Percentiles rank a stretch among this genome's conserved stretches.
Evolutionary conservation across 2,888 invertebrate species (phyloP).

Genomic region (Lucinisca nassula): DNA sequence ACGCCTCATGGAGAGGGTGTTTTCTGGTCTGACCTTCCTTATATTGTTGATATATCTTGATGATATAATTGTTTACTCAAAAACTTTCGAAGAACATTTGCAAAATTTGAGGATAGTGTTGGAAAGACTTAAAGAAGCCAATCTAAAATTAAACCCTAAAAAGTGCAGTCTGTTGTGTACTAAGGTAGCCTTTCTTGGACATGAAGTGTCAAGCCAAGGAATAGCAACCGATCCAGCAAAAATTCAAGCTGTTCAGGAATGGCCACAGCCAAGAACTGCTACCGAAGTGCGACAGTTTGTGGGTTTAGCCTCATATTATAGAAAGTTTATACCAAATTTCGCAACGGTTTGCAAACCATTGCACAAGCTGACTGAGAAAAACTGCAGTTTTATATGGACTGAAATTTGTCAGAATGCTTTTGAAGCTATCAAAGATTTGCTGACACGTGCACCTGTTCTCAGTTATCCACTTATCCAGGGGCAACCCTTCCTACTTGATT

Average conservation of each 20-base stretch:
- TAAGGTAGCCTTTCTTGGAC: slow-evolving; percentile 52
- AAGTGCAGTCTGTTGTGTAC: slow-evolving; percentile 55
- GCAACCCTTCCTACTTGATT: slow-evolving; percentile 63
- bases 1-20: slow-evolving; percentile 30
- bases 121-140: slow-evolving; percentile 39
- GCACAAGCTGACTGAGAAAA: too few species aligned
- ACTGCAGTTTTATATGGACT: too few species aligned
- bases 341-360: slow-evolving; percentile 14
- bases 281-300: slow-evolving; percentile 38
- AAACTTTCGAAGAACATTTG: slow-evolving; percentile 56
- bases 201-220: slow-evolving; percentile 51
- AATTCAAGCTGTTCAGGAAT: slow-evolving; percentile 31
- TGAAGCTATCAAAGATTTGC: too few species aligned
- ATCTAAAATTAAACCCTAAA: slow-evolving; percentile 53
- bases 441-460: slow-evolving; percentile 44
- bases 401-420: too few species aligned
- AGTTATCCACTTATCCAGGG: slow-evolving; percentile 55
- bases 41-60: slow-evolving; percentile 67
- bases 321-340: slow-evolving; percentile 31
- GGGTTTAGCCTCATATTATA: slow-evolving; percentile 58
- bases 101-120: slow-evolving; percentile 51
- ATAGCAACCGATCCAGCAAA: slow-evolving; percentile 42
- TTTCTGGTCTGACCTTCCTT: slow-evolving; percentile 59
- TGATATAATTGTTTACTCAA: slow-evolving; percentile 60
- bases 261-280: slow-evolving; percentile 35